Base-by-base conservation (phyloP, 2,888 invertebrate species). In the Cheilosia urbana region DNA sequence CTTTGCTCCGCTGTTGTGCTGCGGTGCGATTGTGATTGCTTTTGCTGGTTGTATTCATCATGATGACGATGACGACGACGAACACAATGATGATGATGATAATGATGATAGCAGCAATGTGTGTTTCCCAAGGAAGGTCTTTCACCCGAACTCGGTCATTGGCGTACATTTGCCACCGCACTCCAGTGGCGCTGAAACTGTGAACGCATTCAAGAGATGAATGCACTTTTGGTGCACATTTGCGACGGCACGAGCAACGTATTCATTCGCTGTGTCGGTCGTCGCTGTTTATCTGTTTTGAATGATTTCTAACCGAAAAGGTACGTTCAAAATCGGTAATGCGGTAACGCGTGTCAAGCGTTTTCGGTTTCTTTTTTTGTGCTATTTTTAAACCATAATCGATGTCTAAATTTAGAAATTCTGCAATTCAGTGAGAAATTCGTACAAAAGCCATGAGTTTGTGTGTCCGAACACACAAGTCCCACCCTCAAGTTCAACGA, bases 121-220 rank as follows among this genome's bases (percentile, higher is more conserved):
- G 85, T 85, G 87, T 75, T 87, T 85, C 85, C 88, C 88, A 88
- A 88, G 88, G 92, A 92, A 92, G 92, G 92, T 92, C 92, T 92
- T 92, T 92, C 92, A 92, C 92, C 92, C 92, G 92, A 91, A 92
- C 92, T 92, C 92, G 92, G 92, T 92, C 92, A 92, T 92, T 92
- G 92, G 92, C 92, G 92, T 92, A 91, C 91, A 92, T 91, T 90
- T 91, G 87, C 88, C 76, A 87, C 88, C 11, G 37, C 82, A 88
- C 81, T 87, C 87, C 87, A 87, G 87, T 75, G 78, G 81, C 71
- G 80, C 79, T 82, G 68, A 85, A 85, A 85, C 85, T 81, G 85
- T 85, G 85, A 69, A 81, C 81, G 81, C 81, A 85, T 81, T 85
- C 49, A 85, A 85, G 85, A 85, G 85, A 85, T 85, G 80, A 85